Evolutionary conservation across 1,140 invertebrate genomes (phyloP).

Genomic region (Rhynchophorus ferrugineus): DNA sequence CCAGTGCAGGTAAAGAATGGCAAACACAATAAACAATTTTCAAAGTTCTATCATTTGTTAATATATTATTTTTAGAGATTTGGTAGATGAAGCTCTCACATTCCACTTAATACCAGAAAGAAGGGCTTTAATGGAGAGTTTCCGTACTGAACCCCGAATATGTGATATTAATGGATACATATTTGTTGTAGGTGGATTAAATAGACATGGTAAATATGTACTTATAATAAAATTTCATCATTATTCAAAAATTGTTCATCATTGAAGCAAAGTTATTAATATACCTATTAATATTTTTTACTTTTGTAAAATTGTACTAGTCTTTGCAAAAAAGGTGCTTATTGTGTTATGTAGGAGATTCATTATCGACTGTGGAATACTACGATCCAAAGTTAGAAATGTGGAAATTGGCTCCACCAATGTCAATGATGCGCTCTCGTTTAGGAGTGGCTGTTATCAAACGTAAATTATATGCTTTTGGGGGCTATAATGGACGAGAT

Average conservation of each 20-base stretch:
- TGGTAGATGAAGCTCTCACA: constrained; percentile 77
- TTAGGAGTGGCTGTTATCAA: constrained; percentile 79
- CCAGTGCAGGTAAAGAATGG: constrained; percentile 56
- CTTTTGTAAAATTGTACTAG: too few relatives aligned
- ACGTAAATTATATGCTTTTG: constrained; percentile 66
- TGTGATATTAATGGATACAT: constrained; percentile 73
- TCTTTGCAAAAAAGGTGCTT: too few relatives aligned
- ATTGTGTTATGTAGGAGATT: constrained; percentile 64
- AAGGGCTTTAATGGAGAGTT: constrained; percentile 64
- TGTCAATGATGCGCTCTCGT: constrained; percentile 76
- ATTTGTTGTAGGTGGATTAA: constrained; percentile 81
- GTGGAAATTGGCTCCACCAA: constrained; percentile 75
- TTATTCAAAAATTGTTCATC: too few relatives aligned
- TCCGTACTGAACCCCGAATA: constrained; percentile 66
- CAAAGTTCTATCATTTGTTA: not conserved
- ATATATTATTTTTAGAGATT: constrained; percentile 49
- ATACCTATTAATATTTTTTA: too few relatives aligned
- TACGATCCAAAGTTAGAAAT: constrained; percentile 65
- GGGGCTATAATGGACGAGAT: constrained; percentile 76
- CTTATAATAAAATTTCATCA: too few relatives aligned
- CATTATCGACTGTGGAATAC: constrained; percentile 79
- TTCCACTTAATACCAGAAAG: constrained; percentile 82
- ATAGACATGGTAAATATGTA: constrained; percentile 61
- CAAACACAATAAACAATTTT: not conserved
- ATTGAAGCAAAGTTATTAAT: too few relatives aligned